These are phyloP conservation scores for Acanthornis magna DNA, from an alignment of 2,797 vertebrate species.

Conservation along the genomic window DNA sequence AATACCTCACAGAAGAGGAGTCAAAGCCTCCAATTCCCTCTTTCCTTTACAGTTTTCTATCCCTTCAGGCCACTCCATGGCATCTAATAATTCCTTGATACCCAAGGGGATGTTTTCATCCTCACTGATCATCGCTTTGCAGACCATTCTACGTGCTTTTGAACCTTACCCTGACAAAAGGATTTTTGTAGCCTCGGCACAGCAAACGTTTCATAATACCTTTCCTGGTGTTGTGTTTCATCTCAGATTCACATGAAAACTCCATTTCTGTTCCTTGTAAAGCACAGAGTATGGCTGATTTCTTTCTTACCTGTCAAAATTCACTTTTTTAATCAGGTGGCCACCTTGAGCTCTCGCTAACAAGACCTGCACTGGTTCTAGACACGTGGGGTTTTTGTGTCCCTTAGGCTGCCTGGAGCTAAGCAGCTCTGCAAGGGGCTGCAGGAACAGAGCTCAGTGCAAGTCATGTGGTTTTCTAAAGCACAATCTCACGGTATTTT, in stretches of 20 bases:
- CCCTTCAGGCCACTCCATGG: neutral
- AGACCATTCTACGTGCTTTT: neutral
- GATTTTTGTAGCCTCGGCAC: neutral
- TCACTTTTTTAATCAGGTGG: neutral
- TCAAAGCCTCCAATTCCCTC: neutral
- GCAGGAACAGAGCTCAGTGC: neutral
- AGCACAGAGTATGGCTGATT: neutral
- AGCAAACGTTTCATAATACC: neutral
- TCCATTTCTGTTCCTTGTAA: neutral
- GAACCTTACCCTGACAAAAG: neutral
- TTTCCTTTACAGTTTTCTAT: neutral
- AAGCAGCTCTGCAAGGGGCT: neutral
- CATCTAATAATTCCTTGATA: neutral
- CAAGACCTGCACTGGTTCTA: neutral
- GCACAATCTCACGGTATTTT: constrained; percentile 24
- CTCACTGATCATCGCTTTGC: neutral
- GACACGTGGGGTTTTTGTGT: neutral
- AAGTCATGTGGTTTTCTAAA: constrained; percentile 11
- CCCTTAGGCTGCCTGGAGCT: neutral
- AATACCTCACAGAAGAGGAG: neutral
- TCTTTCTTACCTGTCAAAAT: neutral
- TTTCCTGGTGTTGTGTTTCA: neutral
- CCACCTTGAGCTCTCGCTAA: neutral
- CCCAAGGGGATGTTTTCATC: neutral
- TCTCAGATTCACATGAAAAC: neutral